Conservation (phyloP, 2,797 vertebrate species). For the Microchirus variegatus region DNA sequence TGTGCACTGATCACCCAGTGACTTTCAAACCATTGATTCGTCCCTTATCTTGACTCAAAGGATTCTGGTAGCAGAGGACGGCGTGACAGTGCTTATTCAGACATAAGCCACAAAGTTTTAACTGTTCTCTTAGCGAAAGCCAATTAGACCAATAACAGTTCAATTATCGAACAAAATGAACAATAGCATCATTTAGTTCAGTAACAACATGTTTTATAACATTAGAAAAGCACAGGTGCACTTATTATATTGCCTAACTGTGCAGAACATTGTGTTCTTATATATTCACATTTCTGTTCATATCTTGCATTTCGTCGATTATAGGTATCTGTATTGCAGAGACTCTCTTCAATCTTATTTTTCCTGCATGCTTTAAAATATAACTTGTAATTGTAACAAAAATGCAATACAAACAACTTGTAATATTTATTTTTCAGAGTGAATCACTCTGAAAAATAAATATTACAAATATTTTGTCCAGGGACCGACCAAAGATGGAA, state of each 20-base stretch:
- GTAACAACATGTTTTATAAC: neutral
- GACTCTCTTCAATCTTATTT: neutral
- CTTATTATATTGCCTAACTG: neutral
- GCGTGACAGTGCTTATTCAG: constrained; percentile 33
- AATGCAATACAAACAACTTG: neutral
- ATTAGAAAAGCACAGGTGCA: neutral
- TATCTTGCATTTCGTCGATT: neutral
- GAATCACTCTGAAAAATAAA: no score
- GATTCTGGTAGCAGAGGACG: constrained; percentile 34
- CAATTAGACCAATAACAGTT: constrained; percentile 24
- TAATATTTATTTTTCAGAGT: neutral
- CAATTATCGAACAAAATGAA: constrained; percentile 22
- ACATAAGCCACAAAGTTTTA: constrained; percentile 31
- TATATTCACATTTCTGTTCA: neutral
- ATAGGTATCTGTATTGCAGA: neutral
- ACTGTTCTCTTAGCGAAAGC: constrained; percentile 15
- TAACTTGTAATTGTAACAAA: no score
- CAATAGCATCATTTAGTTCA: neutral
- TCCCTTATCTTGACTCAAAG: constrained; percentile 59
- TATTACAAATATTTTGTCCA: no score
- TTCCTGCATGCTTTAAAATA: neutral
- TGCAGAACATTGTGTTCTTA: neutral
- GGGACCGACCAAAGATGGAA: neutral
- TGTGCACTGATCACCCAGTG: constrained; percentile 50
- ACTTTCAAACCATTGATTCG: constrained; percentile 66